phyloP scores from a whole-genome alignment of 2,888 invertebrate species.

The Cepaea hortensis region DNA sequence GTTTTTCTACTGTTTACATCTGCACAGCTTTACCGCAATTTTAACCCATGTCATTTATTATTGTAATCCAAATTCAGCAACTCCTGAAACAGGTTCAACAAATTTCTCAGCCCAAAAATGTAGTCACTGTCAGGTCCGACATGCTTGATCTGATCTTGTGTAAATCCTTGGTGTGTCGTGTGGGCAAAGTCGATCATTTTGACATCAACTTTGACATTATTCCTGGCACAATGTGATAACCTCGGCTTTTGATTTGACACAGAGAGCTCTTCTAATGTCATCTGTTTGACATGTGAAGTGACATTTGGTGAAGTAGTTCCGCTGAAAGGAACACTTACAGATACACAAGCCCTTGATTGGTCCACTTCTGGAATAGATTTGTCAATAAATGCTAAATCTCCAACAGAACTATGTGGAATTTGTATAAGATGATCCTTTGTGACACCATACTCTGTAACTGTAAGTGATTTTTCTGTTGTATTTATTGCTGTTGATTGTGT shows the following conservation, averaged over 20 bases:
- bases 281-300: neutral
- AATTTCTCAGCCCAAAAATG: slow-evolving; percentile 90
- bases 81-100: slow-evolving; percentile 81
- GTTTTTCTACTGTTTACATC: too few species aligned
- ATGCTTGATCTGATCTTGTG: slow-evolving; percentile 80
- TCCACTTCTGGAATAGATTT: neutral
- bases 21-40: too few species aligned
- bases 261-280: neutral
- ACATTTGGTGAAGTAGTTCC: neutral
- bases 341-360: too few species aligned
- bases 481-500: neutral
- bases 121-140: slow-evolving; percentile 94
- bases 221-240: neutral
- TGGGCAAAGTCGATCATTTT: slow-evolving; percentile 98
- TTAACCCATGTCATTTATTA: too few species aligned
- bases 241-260: too few species aligned
- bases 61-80: slow-evolving; percentile 47
- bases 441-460: neutral
- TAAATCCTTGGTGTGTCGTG: slow-evolving; percentile 86
- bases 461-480: too few species aligned
- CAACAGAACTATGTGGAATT: neutral
- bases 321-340: too few species aligned
- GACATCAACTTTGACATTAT: slow-evolving; percentile 81
- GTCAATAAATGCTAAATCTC: neutral
- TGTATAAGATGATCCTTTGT: neutral